phyloP scores from a whole-genome alignment of 2,113 vertebrate species.

The Hyperopisus bebe region DNA sequence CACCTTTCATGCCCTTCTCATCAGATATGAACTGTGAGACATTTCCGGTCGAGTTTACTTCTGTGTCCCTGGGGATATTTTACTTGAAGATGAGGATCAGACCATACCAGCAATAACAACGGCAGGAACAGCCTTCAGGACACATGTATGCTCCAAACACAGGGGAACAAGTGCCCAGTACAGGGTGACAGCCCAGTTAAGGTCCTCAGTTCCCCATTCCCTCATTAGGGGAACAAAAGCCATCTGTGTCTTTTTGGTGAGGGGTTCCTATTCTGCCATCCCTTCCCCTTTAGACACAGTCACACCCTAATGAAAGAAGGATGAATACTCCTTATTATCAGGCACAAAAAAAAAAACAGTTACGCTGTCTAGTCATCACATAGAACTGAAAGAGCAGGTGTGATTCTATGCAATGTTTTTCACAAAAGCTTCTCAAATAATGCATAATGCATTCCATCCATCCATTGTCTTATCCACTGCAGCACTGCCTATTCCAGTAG shows the following conservation, averaged over 20 bases:
- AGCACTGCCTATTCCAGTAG: background rate
- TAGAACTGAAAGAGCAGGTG: background rate
- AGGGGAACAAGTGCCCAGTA: background rate
- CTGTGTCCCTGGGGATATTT: background rate
- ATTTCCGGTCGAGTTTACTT: background rate
- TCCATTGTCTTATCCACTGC: background rate
- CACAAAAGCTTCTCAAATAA: background rate
- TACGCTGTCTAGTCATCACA: background rate
- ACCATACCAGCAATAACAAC: background rate
- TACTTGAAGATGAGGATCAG: background rate
- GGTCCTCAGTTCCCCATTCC: background rate
- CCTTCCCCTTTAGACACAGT: background rate
- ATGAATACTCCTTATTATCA: background rate
- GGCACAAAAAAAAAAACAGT: background rate
- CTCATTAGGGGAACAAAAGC: background rate
- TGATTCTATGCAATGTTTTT: background rate
- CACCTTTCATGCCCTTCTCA: background rate
- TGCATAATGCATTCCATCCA: background rate
- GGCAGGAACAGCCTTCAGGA: background rate
- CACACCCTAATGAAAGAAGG: background rate
- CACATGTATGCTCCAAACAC: background rate
- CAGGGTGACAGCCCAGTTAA: background rate
- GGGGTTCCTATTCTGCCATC: background rate
- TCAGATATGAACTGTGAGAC: background rate
- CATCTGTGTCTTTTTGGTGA: background rate